Evolutionary conservation across 2,888 invertebrate genomes (phyloP).

Genomic region (Allophyes oxyacanthae): DNA sequence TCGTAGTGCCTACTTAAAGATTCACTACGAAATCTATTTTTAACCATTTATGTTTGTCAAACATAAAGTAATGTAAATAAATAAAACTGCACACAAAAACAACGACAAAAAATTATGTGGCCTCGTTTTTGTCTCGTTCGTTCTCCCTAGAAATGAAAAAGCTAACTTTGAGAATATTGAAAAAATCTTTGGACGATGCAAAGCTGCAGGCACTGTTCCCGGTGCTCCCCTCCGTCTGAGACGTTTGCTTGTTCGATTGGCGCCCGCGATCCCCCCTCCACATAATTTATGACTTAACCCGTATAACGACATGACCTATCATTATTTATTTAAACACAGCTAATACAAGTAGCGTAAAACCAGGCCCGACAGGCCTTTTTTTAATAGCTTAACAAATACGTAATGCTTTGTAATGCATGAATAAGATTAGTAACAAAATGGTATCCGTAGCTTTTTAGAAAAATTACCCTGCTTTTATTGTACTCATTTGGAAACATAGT

Average conservation of each 20-base stretch:
- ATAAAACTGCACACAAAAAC: neutral
- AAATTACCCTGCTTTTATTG: slow-evolving; percentile 18
- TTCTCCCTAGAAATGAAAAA: slow-evolving; percentile 3
- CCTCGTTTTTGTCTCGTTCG: slow-evolving; percentile 11
- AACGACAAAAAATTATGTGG: neutral
- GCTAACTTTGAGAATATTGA: slow-evolving; percentile 64
- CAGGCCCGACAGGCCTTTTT: slow-evolving; percentile 32
- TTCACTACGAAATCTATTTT: neutral
- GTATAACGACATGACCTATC: slow-evolving; percentile 73
- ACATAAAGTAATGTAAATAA: neutral
- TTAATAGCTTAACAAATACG: slow-evolving; percentile 35
- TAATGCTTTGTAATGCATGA: slow-evolving; percentile 25
- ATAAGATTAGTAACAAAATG: slow-evolving; percentile 21
- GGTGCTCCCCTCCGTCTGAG: slow-evolving; percentile 66
- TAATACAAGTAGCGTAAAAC: slow-evolving; percentile 50
- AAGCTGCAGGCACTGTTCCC: slow-evolving; percentile 61
- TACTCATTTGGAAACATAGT: neutral
- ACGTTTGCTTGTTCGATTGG: slow-evolving; percentile 67
- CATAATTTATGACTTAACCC: slow-evolving; percentile 77
- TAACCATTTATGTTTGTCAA: neutral
- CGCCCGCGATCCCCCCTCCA: slow-evolving; percentile 70
- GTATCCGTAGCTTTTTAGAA: slow-evolving; percentile 27
- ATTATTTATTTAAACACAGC: slow-evolving; percentile 73
- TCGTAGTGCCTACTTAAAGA: slow-evolving; percentile 1
- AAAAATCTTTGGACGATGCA: slow-evolving; percentile 52